Evolutionary conservation across 2,113 vertebrate genomes (phyloP).

Genomic region (Eulemur macaco): DNA sequence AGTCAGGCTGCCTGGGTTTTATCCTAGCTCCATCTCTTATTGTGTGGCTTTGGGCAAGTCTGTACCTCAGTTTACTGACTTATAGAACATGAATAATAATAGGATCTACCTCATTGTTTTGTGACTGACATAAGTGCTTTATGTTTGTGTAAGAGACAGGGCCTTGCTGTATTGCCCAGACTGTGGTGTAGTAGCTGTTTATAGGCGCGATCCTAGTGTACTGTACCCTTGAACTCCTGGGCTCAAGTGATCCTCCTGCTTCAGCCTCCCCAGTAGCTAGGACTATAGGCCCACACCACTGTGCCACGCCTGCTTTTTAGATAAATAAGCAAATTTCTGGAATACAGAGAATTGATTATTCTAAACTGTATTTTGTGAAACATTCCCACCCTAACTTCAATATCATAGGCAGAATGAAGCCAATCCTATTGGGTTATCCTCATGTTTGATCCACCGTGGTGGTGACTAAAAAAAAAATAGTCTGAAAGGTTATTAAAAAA

Average conservation of each 20-base stretch:
- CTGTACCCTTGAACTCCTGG: not conserved
- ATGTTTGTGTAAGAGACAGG: not conserved
- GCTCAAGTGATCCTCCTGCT: not conserved
- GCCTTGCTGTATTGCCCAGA: not conserved
- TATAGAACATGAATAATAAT: not conserved
- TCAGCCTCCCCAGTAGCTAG: not conserved
- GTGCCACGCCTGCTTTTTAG: not conserved
- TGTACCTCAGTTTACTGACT: not conserved
- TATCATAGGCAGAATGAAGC: not conserved
- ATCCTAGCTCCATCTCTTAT: not conserved
- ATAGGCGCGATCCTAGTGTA: too few species aligned
- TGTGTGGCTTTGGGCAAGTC: not conserved
- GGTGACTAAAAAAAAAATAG: not conserved
- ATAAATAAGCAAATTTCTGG: not conserved
- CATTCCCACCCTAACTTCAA: not conserved
- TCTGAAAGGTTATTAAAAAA: not conserved
- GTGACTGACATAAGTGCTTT: not conserved
- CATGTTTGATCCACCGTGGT: not conserved
- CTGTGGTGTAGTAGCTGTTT: too few species aligned
- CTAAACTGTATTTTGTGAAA: slow-evolving; percentile 3
- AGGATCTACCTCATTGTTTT: slow-evolving; percentile 12
- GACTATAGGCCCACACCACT: not conserved
- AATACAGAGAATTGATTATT: not conserved
- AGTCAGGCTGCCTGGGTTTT: not conserved
- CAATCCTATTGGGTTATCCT: not conserved